These are phyloP conservation scores for Lamellibrachia columna DNA, from an alignment of 2,888 invertebrate genomes.

Conservation along the genomic window DNA sequence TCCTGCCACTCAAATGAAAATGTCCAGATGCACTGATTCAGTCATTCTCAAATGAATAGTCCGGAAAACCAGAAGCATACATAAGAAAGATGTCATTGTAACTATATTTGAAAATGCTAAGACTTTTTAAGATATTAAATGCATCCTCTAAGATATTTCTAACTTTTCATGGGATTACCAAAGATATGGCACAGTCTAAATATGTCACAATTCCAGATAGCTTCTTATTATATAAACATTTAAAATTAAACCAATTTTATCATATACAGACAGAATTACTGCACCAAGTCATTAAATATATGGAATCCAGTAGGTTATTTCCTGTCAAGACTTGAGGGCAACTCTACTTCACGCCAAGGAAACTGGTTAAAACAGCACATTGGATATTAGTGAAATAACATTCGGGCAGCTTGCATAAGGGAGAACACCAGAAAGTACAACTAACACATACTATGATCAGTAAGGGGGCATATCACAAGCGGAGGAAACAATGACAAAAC, in stretches of 20 bases:
- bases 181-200: too few species aligned
- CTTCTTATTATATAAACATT: not conserved
- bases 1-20: too few species aligned
- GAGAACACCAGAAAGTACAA: not conserved
- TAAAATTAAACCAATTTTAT: not conserved
- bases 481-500: not conserved
- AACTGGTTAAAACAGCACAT: not conserved
- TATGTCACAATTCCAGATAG: not conserved
- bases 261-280: not conserved
- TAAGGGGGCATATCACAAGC: not conserved
- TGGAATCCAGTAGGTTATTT: not conserved
- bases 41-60: too few species aligned
- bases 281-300: not conserved
- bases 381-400: not conserved
- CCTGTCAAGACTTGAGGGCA: not conserved
- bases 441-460: not conserved
- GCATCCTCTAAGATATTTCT: too few species aligned
- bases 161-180: too few species aligned
- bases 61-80: too few species aligned
- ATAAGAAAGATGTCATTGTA: too few species aligned
- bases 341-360: not conserved
- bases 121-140: too few species aligned
- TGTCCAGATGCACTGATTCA: too few species aligned
- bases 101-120: too few species aligned
- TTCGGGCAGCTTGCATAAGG: not conserved